Evolutionary conservation across 1,140 invertebrate species (phyloP).

Genomic region (Meloidogyne hapla): DNA sequence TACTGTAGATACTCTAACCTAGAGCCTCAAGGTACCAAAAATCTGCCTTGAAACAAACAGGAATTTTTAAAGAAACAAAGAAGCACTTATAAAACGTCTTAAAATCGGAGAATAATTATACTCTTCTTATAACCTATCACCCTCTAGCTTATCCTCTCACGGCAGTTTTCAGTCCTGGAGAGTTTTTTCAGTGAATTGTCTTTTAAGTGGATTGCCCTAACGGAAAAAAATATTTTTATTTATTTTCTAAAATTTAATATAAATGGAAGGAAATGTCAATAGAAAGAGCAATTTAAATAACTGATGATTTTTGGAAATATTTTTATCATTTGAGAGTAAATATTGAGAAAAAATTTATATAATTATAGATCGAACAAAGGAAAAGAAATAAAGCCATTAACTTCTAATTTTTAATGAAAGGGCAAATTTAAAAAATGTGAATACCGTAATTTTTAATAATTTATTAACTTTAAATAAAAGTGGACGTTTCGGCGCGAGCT

Average conservation of each 20-base stretch:
- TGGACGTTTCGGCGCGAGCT: neutral
- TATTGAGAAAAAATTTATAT: neutral
- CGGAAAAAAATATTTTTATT: too few species aligned
- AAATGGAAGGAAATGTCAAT: neutral
- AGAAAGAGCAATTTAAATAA: neutral
- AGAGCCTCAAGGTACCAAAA: too few species aligned
- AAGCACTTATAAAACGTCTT: too few species aligned
- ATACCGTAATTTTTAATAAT: neutral
- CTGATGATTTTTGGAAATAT: constrained; percentile 11
- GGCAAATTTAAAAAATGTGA: neutral
- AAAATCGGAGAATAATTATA: too few species aligned
- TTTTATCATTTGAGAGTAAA: neutral
- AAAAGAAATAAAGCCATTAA: neutral
- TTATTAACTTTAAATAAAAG: neutral
- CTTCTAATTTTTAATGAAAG: neutral
- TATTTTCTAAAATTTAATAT: neutral
- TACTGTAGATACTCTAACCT: too few species aligned
- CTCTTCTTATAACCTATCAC: too few species aligned
- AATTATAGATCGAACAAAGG: neutral
- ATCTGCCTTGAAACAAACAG: too few species aligned
- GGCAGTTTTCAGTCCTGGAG: too few species aligned
- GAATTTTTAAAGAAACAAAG: too few species aligned
- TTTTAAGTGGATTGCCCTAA: too few species aligned
- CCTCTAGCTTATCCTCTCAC: too few species aligned
- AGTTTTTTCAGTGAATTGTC: too few species aligned